Evolutionary conservation across 1,140 invertebrate species (phyloP).

Genomic region (Ooceraea biroi): DNA sequence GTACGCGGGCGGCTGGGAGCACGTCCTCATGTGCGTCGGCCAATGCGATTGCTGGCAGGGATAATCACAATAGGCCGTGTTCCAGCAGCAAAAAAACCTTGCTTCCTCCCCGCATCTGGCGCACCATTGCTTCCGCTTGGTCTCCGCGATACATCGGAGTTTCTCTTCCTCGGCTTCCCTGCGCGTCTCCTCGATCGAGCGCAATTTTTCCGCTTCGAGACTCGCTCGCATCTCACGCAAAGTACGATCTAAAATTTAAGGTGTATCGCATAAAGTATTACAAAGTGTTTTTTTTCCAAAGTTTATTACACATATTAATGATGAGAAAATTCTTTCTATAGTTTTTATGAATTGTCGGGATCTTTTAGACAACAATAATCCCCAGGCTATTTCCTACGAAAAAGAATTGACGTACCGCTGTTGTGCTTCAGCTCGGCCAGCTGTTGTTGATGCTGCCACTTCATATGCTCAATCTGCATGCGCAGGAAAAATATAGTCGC

Average conservation of each 20-base stretch:
- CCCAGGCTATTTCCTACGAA: too few relatives aligned
- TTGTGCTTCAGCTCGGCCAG: conserved; percentile 89
- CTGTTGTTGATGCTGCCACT: conserved; percentile 89
- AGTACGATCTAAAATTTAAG: conserved; percentile 82
- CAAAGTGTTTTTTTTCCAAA: too few relatives aligned
- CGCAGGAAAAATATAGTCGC: conserved; percentile 87
- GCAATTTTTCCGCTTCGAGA: conserved; percentile 89
- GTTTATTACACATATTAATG: too few relatives aligned
- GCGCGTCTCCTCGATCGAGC: conserved; percentile 88
- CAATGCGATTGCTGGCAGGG: conserved; percentile 92
- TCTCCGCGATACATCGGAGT: conserved; percentile 90
- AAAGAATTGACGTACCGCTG: conserved; percentile 79
- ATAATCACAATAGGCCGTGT: conserved; percentile 96
- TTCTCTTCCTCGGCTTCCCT: conserved; percentile 89
- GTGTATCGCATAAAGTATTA: too few relatives aligned
- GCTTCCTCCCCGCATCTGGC: conserved; percentile 94
- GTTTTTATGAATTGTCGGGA: too few relatives aligned
- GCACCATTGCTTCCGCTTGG: conserved; percentile 96
- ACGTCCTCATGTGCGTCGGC: conserved; percentile 87
- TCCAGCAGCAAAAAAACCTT: conserved; percentile 97
- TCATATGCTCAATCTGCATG: conserved; percentile 89
- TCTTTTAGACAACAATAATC: too few relatives aligned
- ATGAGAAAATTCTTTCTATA: too few relatives aligned
- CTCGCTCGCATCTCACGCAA: conserved; percentile 89
- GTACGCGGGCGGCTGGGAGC: conserved; percentile 79